Base-by-base conservation (phyloP, 2,113 vertebrate genomes). In the Octodon degus region DNA sequence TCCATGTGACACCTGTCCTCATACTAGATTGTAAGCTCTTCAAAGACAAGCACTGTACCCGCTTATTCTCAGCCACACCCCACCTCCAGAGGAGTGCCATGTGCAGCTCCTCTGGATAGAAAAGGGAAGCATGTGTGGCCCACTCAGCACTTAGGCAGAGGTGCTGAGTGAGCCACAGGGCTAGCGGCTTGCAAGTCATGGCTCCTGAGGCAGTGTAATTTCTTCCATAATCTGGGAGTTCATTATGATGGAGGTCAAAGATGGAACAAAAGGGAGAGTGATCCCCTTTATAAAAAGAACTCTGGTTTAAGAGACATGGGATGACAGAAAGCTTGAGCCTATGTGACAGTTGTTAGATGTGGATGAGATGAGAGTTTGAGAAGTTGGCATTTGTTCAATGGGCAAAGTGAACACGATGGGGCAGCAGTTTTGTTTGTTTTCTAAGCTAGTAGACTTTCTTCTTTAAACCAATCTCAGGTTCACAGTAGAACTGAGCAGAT, bases 391-490 rank as follows among this genome's bases (percentile, higher is more conserved):
- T 68, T 83, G n/a, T 50, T 74, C 86, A 80, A 47, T 34, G 37
- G 97, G 70, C 88, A 93, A 95, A 95, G 70, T 37, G n/a, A 82
- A 89, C 87, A 17, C 67, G 30, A 89, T 50, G 43, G 60, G 40
- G 17, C 96, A 72, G 62, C 6, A 58, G 79, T 30, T 92, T 93
- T 91, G 17, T 32, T 80, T 55, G 60, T 55, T 30, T 70, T 84
- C 63, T 43, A 89, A 68, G 25, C 79, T 22, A 43, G 30, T 47
- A 65, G 14, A 24, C 22, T 90, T 72, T 4, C 53, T 16, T 53
- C 70, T 93, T 53, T 25, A 81, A 40, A 40, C 22, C n/a, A 47
- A n/a, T 55, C 65, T 65, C 37, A 32, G 11, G 34, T 81, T 70
- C 34, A 22, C 17, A 86, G 40, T 1, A 74, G 43, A 87, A 68